Evolutionary conservation across 2,888 invertebrate genomes (phyloP).

Genomic region (Cephonodes hylas): DNA sequence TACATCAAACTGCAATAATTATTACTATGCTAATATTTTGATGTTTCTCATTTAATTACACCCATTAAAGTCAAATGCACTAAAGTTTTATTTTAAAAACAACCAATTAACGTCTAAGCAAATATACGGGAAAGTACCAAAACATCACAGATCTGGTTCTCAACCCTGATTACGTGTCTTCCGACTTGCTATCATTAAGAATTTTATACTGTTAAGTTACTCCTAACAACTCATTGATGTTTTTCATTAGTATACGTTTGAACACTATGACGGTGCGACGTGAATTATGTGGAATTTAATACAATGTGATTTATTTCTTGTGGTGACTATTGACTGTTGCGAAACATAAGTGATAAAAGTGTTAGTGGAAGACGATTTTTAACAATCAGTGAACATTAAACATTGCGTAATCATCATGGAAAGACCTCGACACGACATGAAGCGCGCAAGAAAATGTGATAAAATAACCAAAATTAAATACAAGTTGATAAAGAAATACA

Average conservation of each 20-base stretch:
- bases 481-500: conserved; percentile 69
- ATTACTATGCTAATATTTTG: not conserved
- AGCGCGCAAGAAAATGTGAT: conserved; percentile 60
- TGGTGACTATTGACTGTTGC: not conserved
- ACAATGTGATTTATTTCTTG: not conserved
- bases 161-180: conserved; percentile 41
- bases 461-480: conserved; percentile 69
- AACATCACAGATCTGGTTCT: conserved; percentile 21
- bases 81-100: conserved; percentile 21
- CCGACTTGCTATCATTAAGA: not conserved
- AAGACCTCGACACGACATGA: conserved; percentile 52
- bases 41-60: not conserved
- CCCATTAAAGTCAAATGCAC: not conserved
- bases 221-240: conserved; percentile 46
- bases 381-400: not conserved
- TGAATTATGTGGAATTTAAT: conserved; percentile 39
- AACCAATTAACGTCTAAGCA: conserved; percentile 35
- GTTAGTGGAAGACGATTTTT: not conserved
- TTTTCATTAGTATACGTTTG: conserved; percentile 56
- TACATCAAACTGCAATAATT: too few relatives aligned
- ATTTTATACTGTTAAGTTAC: conserved; percentile 28
- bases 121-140: conserved; percentile 15
- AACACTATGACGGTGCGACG: conserved; percentile 60
- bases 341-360: not conserved
- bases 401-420: conserved; percentile 39